Percentiles rank a stretch among this genome's conserved stretches.
These are phyloP conservation scores for Tubulanus polymorphus DNA, from an alignment of 2,888 invertebrate species.

Conservation along the genomic window DNA sequence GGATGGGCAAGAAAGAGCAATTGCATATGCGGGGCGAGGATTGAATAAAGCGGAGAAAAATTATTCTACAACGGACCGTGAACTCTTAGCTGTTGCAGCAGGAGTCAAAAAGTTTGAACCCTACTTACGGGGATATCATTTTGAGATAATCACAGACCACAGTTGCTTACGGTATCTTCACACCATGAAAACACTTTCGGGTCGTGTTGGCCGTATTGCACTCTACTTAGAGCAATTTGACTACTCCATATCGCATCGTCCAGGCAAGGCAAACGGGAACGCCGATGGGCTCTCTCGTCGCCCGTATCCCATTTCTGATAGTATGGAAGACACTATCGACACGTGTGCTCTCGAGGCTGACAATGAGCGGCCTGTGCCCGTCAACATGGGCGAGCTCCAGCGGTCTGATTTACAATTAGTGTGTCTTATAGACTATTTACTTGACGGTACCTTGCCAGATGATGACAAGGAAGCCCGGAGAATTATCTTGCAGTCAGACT, in stretches of 20 bases:
- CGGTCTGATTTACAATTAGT: background rate
- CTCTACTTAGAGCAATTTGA: conserved; percentile 15
- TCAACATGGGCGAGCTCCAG: background rate
- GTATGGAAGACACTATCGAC: background rate
- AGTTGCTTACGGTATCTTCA: conserved; percentile 13
- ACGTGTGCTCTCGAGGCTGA: background rate
- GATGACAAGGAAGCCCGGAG: background rate
- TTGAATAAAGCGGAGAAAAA: conserved; percentile 17
- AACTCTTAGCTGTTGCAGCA: conserved; percentile 22
- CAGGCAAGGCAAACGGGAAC: background rate
- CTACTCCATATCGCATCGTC: conserved; percentile 13
- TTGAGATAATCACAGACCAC: conserved; percentile 23
- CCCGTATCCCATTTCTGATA: background rate
- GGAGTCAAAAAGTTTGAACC: conserved; percentile 18
- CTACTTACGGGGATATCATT: conserved; percentile 16
- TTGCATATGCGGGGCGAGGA: conserved; percentile 18
- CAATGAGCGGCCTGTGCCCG: too few species aligned
- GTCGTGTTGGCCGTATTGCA: conserved; percentile 16
- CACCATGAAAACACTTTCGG: conserved; percentile 8
- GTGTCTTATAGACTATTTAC: background rate
- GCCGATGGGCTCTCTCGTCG: background rate
- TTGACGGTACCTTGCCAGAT: background rate
- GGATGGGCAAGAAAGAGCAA: conserved; percentile 4
- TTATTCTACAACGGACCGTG: conserved; percentile 18
- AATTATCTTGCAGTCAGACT: background rate